Percentiles rank a stretch among this genome's conserved stretches.
phyloP scores from a whole-genome alignment of 2,113 vertebrate genomes.

The Rhadina sibilatrix region DNA sequence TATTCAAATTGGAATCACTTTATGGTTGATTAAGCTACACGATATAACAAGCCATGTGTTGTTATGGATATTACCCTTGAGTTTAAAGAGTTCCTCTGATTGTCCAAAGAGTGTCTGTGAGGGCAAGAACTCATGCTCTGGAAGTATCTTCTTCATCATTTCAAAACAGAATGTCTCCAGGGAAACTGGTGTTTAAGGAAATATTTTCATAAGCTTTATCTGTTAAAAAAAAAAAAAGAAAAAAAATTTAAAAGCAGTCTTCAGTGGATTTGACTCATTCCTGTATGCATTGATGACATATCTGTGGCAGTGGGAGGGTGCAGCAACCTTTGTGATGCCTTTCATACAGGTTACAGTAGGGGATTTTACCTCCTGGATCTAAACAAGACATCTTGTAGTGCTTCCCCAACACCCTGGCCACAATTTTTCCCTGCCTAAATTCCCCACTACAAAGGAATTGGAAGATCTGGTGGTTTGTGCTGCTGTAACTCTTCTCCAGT shows the following conservation, averaged over 20 bases:
- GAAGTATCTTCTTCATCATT: neutral
- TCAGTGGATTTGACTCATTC: neutral
- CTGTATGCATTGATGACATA: neutral
- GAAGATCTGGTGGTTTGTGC: neutral
- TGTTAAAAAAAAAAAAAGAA: neutral
- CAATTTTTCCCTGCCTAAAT: neutral
- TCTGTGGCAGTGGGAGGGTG: neutral
- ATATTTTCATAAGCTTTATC: neutral
- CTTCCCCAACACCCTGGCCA: neutral
- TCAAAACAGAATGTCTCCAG: neutral
- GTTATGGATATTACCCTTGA: neutral
- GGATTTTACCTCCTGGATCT: neutral
- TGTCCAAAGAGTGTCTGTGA: neutral
- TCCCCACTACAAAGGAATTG: neutral
- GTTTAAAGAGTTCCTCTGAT: neutral
- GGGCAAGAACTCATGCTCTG: neutral
- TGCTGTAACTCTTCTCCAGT: neutral
- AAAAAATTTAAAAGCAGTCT: neutral
- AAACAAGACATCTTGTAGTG: neutral
- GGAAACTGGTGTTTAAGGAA: neutral
- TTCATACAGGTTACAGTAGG: neutral
- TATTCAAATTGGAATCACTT: conserved; percentile 18
- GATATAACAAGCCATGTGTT: neutral
- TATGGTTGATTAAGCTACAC: neutral
- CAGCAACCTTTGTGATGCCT: neutral